Evolutionary conservation across 1,140 invertebrate species (phyloP), one percentile per base, ranked within the genome.

Genomic region (Rhopalosiphum maidis): DNA sequence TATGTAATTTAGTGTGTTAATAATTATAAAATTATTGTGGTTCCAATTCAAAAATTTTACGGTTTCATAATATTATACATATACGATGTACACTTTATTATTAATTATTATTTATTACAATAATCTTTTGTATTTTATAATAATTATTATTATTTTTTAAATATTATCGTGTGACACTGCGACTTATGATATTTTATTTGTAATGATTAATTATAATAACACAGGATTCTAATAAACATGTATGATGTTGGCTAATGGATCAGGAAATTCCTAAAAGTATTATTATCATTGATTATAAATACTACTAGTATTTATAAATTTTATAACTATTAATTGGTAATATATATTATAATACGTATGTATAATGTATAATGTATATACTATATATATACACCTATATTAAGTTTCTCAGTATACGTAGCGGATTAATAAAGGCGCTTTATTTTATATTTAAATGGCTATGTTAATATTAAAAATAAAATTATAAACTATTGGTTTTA

Each of bases 91-190:
- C n/a, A n/a, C n/a, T n/a, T n/a, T n/a, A n/a, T n/a, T n/a, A n/a
- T n/a, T n/a, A 77, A 77, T n/a, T 77, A 77, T 77, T n/a, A n/a
- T 77, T 77, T 77, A 77, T 77, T 77, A 18, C n/a, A n/a, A 77
- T 77, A 77, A 77, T 77, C 30, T 77, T 77, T 77, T 77, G 11
- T n/a, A 7, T 68, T 68, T 60, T 30, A 60, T 60, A 23, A 60
- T 60, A 23, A 60, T n/a, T 2, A 51, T 51, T 0, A 18, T 77
- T 21, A n/a, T n/a, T 77, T n/a, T 77, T 77, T n/a, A 0, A 77
- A 77, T 77, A 5, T n/a, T 77, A 77, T 7, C 15, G n/a, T n/a
- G n/a, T n/a, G n/a, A n/a, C n/a, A n/a, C n/a, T n/a, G 15, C 11
- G 15, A 77, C 8, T 77, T 18, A 18, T 35, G n/a, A 25, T 68